A percentile compares a stretch with the other conserved stretches of the same genome.
phyloP scores from a whole-genome alignment of 2,888 invertebrate genomes.

The Nephrocerus scutellatus region DNA sequence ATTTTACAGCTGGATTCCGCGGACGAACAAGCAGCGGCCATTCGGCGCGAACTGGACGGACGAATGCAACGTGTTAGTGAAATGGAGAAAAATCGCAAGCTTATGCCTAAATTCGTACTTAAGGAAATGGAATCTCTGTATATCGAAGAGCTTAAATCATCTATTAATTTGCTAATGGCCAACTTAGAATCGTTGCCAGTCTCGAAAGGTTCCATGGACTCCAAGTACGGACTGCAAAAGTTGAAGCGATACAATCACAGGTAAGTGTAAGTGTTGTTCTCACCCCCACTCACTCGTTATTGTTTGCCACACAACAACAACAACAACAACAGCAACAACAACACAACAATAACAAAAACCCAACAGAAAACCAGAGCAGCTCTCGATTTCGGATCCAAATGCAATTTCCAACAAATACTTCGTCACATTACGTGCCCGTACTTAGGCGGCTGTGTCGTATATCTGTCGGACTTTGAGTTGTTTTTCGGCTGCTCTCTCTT shows the following conservation, averaged over 20 bases:
- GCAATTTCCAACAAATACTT: no score
- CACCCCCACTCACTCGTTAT: neutral
- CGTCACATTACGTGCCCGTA: no score
- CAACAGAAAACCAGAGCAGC: no score
- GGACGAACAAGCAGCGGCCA: constrained; percentile 99
- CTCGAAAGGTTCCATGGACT: constrained; percentile 94
- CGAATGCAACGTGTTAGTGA: constrained; percentile 94
- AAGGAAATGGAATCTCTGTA: constrained; percentile 99
- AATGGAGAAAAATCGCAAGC: constrained; percentile 94
- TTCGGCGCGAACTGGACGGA: constrained; percentile 95
- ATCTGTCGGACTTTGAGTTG: no score
- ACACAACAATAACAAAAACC: no score
- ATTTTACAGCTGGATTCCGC: constrained; percentile 87
- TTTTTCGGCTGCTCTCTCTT: no score
- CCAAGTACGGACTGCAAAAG: constrained; percentile 95
- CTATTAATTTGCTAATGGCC: constrained; percentile 96
- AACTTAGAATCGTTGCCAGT: constrained; percentile 98
- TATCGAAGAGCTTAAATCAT: constrained; percentile 95
- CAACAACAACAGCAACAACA: no score
- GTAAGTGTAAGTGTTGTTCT: constrained; percentile 50
- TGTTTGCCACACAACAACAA: no score
- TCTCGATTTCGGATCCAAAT: no score
- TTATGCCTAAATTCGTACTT: constrained; percentile 98
- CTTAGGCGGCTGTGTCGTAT: no score
- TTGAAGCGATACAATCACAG: constrained; percentile 97